These are phyloP conservation scores for Drosophila persimilis DNA, from an alignment of 1,140 invertebrate species.

Conservation along the genomic window DNA sequence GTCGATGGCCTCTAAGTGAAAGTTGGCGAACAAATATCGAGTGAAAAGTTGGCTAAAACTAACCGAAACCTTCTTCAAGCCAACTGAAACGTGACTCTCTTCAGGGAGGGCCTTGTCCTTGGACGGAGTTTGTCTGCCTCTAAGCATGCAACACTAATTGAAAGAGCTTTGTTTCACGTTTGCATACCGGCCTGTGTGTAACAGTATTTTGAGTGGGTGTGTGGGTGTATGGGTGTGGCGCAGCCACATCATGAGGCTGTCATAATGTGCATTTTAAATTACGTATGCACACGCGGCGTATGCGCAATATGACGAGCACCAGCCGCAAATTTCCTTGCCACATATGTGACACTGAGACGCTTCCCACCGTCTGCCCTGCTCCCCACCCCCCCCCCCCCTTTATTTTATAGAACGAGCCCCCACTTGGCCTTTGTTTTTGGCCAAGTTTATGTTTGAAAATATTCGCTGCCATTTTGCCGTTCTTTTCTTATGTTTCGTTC, in stretches of 20 bases:
- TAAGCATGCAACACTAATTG: slow-evolving; percentile 17
- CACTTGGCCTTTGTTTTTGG: slow-evolving; percentile 53
- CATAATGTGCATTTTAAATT: slow-evolving; percentile 65
- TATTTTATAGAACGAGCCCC: slow-evolving; percentile 23
- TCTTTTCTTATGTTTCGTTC: slow-evolving; percentile 12
- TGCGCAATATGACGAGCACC: slow-evolving; percentile 62
- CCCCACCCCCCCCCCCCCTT: not conserved
- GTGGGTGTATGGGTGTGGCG: slow-evolving; percentile 6
- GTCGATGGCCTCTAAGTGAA: slow-evolving; percentile 35
- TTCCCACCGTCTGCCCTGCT: not conserved
- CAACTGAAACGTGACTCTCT: slow-evolving; percentile 11
- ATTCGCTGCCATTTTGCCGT: slow-evolving; percentile 40
- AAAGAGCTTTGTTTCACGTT: slow-evolving; percentile 22
- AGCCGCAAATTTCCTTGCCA: slow-evolving; percentile 52
- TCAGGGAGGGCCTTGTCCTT: slow-evolving; percentile 35
- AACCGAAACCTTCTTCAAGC: too few species aligned
- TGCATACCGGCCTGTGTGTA: too few species aligned
- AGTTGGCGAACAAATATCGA: slow-evolving; percentile 38
- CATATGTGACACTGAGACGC: slow-evolving; percentile 6
- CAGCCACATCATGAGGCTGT: slow-evolving; percentile 25
- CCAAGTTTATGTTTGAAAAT: slow-evolving; percentile 68
- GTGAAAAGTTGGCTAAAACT: slow-evolving; percentile 36
- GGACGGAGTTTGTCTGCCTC: slow-evolving; percentile 1
- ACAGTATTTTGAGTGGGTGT: not conserved
- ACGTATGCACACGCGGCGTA: slow-evolving; percentile 62